Base-by-base conservation (phyloP, 1,140 invertebrate genomes). In the Wiebesia pumilae region DNA sequence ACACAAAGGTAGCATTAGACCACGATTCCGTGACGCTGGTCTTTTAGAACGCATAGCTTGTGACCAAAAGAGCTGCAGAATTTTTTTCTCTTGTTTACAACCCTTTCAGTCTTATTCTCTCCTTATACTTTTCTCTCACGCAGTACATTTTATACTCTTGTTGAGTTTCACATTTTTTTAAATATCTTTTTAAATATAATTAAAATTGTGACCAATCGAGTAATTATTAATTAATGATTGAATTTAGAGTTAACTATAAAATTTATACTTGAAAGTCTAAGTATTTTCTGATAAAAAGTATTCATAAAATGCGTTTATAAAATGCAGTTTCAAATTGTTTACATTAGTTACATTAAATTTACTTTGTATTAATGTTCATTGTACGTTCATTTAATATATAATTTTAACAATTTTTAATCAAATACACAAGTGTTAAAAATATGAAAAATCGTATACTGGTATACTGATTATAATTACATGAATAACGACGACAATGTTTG, bases 1-100 rank as follows among this genome's bases (percentile, higher is more conserved):
- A 77, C 21, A 4, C 10, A 21, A 47, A 69, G 16, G 27, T 71
- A 35, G 33, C 47, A 30, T 19, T 58, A 73, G 71, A 54, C n/a
- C 71, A 19, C 43, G 71, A 73, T 62, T 62, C 30, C 51, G 33
- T 62, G 43, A 83, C n/a, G 43, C 16, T 82, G 35, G n/a, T 71
- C 30, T 71, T 82, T 82, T 71, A 47, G 10, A 69, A 38, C 16
- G 27, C 38, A 77, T 27, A n/a, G 16, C 10, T 77, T 47, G 10
- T 77, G 27, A 16, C 38, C 71, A 51, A 77, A 77, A 62, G 38
- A 71, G 33, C 69, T 38, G 9, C 35, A 35, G 7, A 65, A 43
- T 3, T 65, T 67, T 81, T 81, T 43, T 33, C 14, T 81, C 65
- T 47, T 27, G 38, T 24, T 43, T 2, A 69, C 10, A 69, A 7